Evolutionary conservation across 2,113 vertebrate species (phyloP).

Genomic region (Nerophis lumbriciformis): DNA sequence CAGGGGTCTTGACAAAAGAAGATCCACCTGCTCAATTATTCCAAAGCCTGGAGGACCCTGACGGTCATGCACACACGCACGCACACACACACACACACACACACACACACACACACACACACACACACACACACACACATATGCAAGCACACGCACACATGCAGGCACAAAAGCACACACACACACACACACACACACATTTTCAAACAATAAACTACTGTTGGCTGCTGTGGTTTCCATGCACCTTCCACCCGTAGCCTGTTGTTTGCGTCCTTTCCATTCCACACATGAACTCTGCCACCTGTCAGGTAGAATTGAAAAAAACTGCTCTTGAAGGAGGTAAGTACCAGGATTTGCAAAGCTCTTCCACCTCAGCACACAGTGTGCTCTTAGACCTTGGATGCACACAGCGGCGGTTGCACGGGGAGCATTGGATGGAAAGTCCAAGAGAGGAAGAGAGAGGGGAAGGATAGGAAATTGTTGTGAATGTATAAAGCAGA

Average conservation of each 20-base stretch:
- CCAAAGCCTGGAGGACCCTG: conserved; percentile 69
- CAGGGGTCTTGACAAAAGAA: too few relatives aligned
- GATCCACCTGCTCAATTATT: conserved; percentile 66
- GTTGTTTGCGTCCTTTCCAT: conserved; percentile 26
- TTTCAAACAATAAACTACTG: conserved; percentile 7
- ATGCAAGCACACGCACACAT: conserved; percentile 43
- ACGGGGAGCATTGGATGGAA: conserved; percentile 33
- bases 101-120: conserved; percentile 42
- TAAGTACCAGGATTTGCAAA: conserved; percentile 51
- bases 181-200: conserved; percentile 38
- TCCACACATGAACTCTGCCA: conserved; percentile 32
- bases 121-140: conserved; percentile 49
- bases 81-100: conserved; percentile 47
- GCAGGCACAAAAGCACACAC: too few relatives aligned
- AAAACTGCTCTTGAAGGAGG: conserved; percentile 59
- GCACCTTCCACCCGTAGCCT: conserved; percentile 32
- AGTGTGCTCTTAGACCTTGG: conserved; percentile 27
- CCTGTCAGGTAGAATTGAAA: conserved; percentile 62
- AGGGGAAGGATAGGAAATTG: conserved; percentile 18
- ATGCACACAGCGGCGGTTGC: conserved; percentile 35
- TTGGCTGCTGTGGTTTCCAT: conserved; percentile 8
- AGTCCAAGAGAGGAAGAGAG: conserved; percentile 22
- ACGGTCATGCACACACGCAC: conserved; percentile 63
- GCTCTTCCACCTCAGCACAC: conserved; percentile 51
- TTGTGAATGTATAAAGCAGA: conserved; percentile 12